Evolutionary conservation across 2,888 invertebrate species (phyloP), one percentile per base, ranked within the genome.

Genomic region (Masnerella sp.): DNA sequence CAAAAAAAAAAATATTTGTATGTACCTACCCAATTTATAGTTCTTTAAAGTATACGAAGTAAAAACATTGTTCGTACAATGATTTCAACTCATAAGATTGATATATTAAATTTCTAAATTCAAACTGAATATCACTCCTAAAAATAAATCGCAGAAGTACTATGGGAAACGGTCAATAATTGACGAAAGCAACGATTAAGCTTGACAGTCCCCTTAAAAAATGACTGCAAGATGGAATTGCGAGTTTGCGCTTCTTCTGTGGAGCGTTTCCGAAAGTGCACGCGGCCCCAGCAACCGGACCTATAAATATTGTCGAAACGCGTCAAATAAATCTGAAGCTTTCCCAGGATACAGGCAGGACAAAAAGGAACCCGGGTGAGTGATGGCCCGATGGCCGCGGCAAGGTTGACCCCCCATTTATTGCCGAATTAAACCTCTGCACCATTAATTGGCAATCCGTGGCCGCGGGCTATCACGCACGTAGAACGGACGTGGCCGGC

Each of bases 401-500:
- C 80, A 84, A 81, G 83, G 84, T 85, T 84, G 82, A 86, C 85
- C 86, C 78, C 73, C 83, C 86, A 87, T 87, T 87, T 87, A 87
- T 87, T 86, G 87, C 85, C 87, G 86, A 87, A 87, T 87, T 87
- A 87, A 87, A 87, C 82, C 86, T 85, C 85, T 85, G 85, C 86
- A 83, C 85, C 86, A 84, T 87, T 87, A 85, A 87, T 87, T 87
- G 86, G 83, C 87, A 87, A 85, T 82, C 82, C 81, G 76, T 79
- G 58, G 70, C 74, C 70, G 67, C 74, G 65, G 34, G 67, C 49
- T 59, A 36, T 30, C 62, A 49, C 47, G 38, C 43, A 38, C 8
- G 32, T 18, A 51, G 22, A 22, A 28, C 28, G 56, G 20, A 54
- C 34, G 22, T 25, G 14, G 54, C 52, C 47, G 36, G 5, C 40